phyloP scores from a whole-genome alignment of 1,140 invertebrate genomes.

The Bacillus rossius region DNA sequence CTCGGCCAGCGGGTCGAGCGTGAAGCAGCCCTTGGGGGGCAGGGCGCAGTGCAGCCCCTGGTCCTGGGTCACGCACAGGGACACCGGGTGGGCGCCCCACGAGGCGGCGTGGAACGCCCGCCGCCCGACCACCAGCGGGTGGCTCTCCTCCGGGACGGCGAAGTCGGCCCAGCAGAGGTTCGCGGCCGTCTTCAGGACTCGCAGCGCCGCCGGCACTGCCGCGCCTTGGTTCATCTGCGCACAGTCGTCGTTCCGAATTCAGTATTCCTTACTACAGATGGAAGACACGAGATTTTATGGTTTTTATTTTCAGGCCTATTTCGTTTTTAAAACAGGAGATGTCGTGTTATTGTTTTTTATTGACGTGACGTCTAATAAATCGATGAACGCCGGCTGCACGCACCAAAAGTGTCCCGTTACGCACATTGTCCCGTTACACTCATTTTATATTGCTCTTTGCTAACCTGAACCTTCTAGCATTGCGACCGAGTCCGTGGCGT shows the following conservation, averaged over 20 bases:
- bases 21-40: conserved; percentile 46
- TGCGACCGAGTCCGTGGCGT: no score
- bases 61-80: conserved; percentile 62
- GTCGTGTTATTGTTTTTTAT: no score
- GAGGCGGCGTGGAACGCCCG: conserved; percentile 63
- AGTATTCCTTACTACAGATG: no score
- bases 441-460: no score
- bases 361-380: no score
- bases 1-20: conserved; percentile 64
- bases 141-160: conserved; percentile 45
- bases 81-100: conserved; percentile 64
- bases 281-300: no score
- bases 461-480: no score
- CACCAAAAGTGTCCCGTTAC: no score
- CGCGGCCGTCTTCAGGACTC: conserved; percentile 61
- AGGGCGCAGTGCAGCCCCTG: conserved; percentile 39
- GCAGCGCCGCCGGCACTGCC: conserved; percentile 54
- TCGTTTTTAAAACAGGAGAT: no score
- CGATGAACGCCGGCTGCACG: no score
- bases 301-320: no score
- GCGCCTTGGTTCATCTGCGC: conserved; percentile 60
- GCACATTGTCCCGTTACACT: no score
- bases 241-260: not conserved
- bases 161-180: conserved; percentile 67
- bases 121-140: conserved; percentile 55